phyloP scores from a whole-genome alignment of 1,140 invertebrate genomes.

The Drosophila pseudoananassae region DNA sequence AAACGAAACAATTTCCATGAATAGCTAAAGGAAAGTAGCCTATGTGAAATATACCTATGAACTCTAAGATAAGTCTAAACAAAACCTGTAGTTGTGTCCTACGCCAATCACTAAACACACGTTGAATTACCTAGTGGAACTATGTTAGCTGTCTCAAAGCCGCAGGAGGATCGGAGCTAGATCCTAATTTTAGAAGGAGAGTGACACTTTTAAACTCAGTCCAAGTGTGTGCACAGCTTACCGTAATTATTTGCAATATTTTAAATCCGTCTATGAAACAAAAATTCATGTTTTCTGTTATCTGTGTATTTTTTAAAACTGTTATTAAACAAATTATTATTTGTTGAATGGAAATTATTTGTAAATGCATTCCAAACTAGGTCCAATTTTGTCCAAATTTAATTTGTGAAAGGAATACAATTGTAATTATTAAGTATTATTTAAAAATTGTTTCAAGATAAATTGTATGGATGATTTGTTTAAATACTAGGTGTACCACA shows the following conservation, averaged over 20 bases:
- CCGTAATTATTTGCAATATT: constrained; percentile 71
- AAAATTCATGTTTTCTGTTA: constrained; percentile 49
- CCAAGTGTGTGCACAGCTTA: constrained; percentile 43
- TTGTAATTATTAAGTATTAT: constrained; percentile 73
- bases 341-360: constrained; percentile 53
- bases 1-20: constrained; percentile 59
- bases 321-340: constrained; percentile 47
- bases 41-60: constrained; percentile 67
- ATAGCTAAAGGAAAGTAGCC: constrained; percentile 61
- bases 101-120: constrained; percentile 69
- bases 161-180: constrained; percentile 1
- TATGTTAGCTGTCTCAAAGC: constrained; percentile 59
- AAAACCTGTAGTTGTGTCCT: constrained; percentile 75
- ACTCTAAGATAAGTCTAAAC: constrained; percentile 58
- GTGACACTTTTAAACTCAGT: constrained; percentile 44
- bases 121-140: constrained; percentile 45
- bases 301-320: constrained; percentile 53
- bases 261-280: constrained; percentile 61
- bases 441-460: constrained; percentile 37
- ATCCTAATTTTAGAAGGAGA: constrained; percentile 10
- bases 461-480: constrained; percentile 38
- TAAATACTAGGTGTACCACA: constrained; percentile 34
- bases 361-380: constrained; percentile 77
- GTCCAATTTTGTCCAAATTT: constrained; percentile 75
- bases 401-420: constrained; percentile 56